Evolutionary conservation across 2,888 invertebrate genomes (phyloP).

Genomic region (Eupithecia abbreviata): DNA sequence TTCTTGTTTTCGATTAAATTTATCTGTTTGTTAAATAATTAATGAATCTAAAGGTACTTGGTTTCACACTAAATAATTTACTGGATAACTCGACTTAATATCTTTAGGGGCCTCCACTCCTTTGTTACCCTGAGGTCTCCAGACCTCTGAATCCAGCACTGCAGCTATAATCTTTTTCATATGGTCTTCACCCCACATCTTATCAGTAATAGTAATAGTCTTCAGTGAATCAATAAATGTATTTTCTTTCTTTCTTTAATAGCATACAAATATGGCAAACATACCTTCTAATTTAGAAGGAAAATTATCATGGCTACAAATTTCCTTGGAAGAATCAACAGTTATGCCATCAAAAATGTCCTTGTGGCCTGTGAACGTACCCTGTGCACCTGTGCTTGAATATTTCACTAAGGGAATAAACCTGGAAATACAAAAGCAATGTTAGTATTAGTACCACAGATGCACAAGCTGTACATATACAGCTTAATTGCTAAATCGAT

Average conservation of each 20-base stretch:
- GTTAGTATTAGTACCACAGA: neutral
- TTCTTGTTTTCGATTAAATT: too few relatives aligned
- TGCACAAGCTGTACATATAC: neutral
- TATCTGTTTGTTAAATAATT: too few relatives aligned
- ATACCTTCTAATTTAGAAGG: slow-evolving; percentile 61
- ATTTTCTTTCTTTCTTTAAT: neutral
- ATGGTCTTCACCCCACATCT: too few relatives aligned
- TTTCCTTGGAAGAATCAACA: slow-evolving; percentile 59
- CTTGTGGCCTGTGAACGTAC: slow-evolving; percentile 56
- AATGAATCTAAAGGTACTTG: too few relatives aligned
- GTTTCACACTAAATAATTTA: too few relatives aligned
- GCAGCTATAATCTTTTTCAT: too few relatives aligned
- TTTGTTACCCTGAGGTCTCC: too few relatives aligned
- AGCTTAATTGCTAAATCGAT: neutral
- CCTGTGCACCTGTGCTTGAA: slow-evolving; percentile 41
- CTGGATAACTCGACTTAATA: too few relatives aligned
- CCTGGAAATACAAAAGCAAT: slow-evolving; percentile 46
- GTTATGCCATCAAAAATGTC: slow-evolving; percentile 71
- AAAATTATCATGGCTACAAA: slow-evolving; percentile 54
- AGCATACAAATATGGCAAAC: neutral
- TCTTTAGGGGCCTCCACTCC: too few relatives aligned
- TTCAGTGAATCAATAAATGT: too few relatives aligned
- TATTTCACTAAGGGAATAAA: slow-evolving; percentile 33
- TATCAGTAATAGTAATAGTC: too few relatives aligned
- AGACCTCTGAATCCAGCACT: too few relatives aligned